Base-by-base conservation (phyloP, 2,797 vertebrate genomes). In the Capromys pilorides region DNA sequence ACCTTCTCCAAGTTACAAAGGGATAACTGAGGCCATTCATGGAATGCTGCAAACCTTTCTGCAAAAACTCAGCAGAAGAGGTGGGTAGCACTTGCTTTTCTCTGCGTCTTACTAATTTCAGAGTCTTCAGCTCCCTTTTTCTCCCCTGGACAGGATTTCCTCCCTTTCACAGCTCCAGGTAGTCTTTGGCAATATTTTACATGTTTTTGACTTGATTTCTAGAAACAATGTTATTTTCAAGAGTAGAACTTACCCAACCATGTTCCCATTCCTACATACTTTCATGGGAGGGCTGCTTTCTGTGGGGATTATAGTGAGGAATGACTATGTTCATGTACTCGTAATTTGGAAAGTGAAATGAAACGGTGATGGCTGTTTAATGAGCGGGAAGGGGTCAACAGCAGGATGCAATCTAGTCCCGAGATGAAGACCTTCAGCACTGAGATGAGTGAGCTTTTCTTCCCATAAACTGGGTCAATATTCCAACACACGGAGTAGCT, bases 311-410 rank as follows among this genome's bases (percentile, higher is more conserved):
- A 64, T 86, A 84, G 81, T 12, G 90, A 90, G 71, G 24, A 85
- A 75, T 73, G 69, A 86, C 51, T 92, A 67, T 54, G 36, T 69
- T 21, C 18, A 85, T 11, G 33, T 90, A 54, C 36, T 82, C 86
- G 67, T 49, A 86, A 88, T 96, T 81, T 77, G 36, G 59, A 95
- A 91, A 93, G 79, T 57, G n/a, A 90, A 94, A 61, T 3, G 7
- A 84, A 26, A 83, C 71, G 57, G 31, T 59, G 36, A 84, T 57
- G 16, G 21, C 3, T 91, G n/a, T 45, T 94, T 84, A 64, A 96
- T 66, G 64, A 88, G 71, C 86, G 41, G 39, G 10, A 88, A 33
- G n/a, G 41, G 81, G 61, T 67, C 62, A 77, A 92, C 11, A 88
- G 49, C n/a, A 91, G 57, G 64, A 91, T 91, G 69, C 78, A 79